Evolutionary conservation across 2,888 invertebrate genomes (phyloP), one percentile per base, ranked within the genome.

Genomic region (Tortricodes alternella): DNA sequence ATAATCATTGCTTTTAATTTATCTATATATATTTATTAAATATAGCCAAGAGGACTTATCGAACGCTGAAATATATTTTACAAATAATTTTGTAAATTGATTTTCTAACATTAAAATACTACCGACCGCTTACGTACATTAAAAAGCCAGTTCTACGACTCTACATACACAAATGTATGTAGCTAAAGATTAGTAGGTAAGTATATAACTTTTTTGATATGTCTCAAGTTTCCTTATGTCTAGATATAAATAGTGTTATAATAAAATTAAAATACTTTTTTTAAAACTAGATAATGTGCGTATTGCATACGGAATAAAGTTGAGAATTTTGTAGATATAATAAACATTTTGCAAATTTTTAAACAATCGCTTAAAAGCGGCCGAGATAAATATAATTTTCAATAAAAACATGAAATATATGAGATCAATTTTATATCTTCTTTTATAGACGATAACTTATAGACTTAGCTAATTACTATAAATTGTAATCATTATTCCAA

Each of bases 171-270:
- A n/a, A n/a, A n/a, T n/a, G n/a, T n/a, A n/a, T n/a, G n/a, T n/a
- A n/a, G n/a, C n/a, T n/a, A n/a, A n/a, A n/a, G n/a, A n/a, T 5
- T 13, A 34, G 13, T 27, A 32, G 6, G 27, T 6, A 49, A 1
- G 16, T 18, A 38, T 13, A 46, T 13, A 39, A 44, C 11, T 51
- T 53, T 7, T 32, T 55, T 61, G 61, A 62, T 62, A 62, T 62
- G 64, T 60, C 34, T 62, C 29, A 7, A 29, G 34, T 60, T 59
- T 37, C 29, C 52, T 51, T 58, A 58, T 1, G 7, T 24, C 29
- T 41, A 27, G 8, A 5, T 23, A 46, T n/a, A n/a, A n/a, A 29
- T 41, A 34, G 4, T 34, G 11, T 5, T n/a, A 29, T 29, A 23
- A 9, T 41, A 5, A 23, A 34, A 24, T 29, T 19, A 23, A 29